Evolutionary conservation across 2,888 invertebrate species (phyloP).

Genomic region (Hoplodrina blanda): DNA sequence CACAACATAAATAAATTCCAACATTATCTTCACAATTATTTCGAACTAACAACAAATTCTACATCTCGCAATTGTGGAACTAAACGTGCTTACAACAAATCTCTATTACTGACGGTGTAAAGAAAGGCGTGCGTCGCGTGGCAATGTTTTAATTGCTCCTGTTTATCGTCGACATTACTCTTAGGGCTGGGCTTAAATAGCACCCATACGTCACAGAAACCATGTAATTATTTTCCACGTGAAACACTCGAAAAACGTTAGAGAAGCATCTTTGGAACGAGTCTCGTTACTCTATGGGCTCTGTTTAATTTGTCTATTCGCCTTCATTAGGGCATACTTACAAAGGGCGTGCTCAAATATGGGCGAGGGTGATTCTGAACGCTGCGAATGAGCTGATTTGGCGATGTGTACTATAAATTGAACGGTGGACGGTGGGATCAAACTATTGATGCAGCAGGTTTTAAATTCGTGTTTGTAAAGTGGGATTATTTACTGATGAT

Average conservation of each 20-base stretch:
- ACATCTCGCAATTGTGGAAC: constrained; percentile 64
- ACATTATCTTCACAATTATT: constrained; percentile 43
- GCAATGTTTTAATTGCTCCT: constrained; percentile 89
- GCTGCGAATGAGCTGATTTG: constrained; percentile 46
- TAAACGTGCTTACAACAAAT: constrained; percentile 79
- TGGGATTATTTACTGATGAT: not conserved
- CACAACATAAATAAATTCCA: constrained; percentile 32
- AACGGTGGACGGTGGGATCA: constrained; percentile 20
- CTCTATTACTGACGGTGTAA: constrained; percentile 85
- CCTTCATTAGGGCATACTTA: constrained; percentile 72
- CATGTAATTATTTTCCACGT: constrained; percentile 89
- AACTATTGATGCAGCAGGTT: constrained; percentile 19
- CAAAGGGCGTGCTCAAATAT: constrained; percentile 70
- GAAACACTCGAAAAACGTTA: constrained; percentile 86
- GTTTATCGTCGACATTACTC: constrained; percentile 89
- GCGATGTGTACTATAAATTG: constrained; percentile 52
- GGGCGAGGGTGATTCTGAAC: constrained; percentile 61
- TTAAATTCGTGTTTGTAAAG: not conserved
- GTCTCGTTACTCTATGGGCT: constrained; percentile 77
- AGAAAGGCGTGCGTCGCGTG: constrained; percentile 89
- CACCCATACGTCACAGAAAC: constrained; percentile 87
- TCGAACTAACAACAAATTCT: constrained; percentile 63
- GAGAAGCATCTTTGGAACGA: constrained; percentile 73
- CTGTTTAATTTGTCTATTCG: constrained; percentile 84
- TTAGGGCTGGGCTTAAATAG: constrained; percentile 87